Evolutionary conservation across 2,888 invertebrate species (phyloP), one percentile per base, ranked within the genome.

Genomic region (Auanema freiburgensis): DNA sequence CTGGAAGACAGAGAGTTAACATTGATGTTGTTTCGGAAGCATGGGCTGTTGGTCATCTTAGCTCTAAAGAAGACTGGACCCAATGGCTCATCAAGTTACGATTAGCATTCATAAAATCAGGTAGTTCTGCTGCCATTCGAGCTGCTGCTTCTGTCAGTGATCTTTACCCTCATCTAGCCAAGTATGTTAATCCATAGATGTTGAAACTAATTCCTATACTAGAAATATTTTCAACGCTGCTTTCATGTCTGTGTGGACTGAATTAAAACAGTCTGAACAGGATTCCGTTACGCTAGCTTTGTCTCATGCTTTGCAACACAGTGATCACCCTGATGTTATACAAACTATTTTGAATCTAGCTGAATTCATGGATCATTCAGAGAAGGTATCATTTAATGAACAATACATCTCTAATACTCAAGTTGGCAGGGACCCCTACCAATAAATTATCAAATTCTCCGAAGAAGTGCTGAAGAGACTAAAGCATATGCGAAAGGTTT

Each of bases 331-430:
- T 0, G 83, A 83, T 50, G 76, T 81, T 3, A 73, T 79, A 16
- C 80, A 81, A 56, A 71, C 78, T 1, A 77, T 83, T 49, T 87
- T 99, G 14, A 98, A 98, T 86, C 87, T 99, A 68, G 96, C 96
- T 0, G 98, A 98, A 85, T 99, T 99, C 82, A 96, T 98, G 94
- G 98, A 98, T 81, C 98, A 98, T 84, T 97, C 96, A 81, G 97
- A 98, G 82, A 91, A 87, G 80, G 85, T 86, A 14, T 14, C 11
- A 12, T 43, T 43, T 43, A 11, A 43, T n/a, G 43, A 12, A n/a
- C 11, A 43, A 12, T 43, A 12, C 43, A n/a, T 12, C 43, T 11
- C n/a, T 43, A 12, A 11, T 12, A 11, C 12, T 43, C 11, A 43
- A 43, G 43, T 43, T 43, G 11, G 43, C 66, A 92, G 83, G 95